phyloP scores from a whole-genome alignment of 2,113 vertebrate species.

The Zosterops hypoxanthus region DNA sequence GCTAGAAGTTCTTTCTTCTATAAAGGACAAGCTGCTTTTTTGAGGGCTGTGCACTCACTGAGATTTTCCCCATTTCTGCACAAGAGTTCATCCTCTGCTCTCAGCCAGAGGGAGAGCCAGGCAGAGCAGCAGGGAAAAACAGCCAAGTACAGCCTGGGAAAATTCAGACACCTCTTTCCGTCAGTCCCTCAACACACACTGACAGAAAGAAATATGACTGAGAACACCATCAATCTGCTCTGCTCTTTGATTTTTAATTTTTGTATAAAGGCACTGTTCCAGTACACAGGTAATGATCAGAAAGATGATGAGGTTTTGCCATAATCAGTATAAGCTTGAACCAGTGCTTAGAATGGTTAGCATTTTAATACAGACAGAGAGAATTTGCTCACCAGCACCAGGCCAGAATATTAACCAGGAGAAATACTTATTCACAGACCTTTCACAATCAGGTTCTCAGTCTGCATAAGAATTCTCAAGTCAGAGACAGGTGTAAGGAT shows the following conservation, averaged over 20 bases:
- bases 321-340: neutral
- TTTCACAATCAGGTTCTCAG: neutral
- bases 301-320: neutral
- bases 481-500: neutral
- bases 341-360: neutral
- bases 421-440: neutral
- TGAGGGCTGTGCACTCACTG: fast-evolving
- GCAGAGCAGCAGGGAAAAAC: neutral
- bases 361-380: neutral
- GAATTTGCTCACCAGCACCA: neutral
- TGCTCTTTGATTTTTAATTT: neutral
- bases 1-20: neutral
- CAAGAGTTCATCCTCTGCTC: neutral
- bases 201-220: neutral
- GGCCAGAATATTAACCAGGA: neutral
- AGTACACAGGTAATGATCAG: neutral
- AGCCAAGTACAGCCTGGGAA: neutral
- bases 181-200: neutral
- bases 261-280: neutral
- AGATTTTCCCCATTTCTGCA: neutral
- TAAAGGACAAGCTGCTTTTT: neutral
- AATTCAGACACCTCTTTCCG: neutral
- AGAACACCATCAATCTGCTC: neutral
- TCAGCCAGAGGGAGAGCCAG: neutral
- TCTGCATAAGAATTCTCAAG: neutral